A percentile compares a stretch with the other conserved stretches of the same genome.
These are phyloP conservation scores for Mesorhabditis belari DNA, from an alignment of 2,888 invertebrate species.

Conservation along the genomic window DNA sequence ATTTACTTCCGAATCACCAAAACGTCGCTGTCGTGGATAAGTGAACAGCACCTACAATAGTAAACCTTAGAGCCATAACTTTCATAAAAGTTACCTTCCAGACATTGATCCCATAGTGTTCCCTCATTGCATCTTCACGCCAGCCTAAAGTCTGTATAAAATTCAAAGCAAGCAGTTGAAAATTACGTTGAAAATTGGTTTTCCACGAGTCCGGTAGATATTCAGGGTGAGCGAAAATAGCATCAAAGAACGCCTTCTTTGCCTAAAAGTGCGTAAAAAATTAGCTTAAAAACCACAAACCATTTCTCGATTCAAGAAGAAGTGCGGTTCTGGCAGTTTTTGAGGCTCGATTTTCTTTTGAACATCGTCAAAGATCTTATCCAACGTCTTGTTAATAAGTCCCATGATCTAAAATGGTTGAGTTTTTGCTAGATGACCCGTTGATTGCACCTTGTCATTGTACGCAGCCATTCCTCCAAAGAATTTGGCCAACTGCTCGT, in stretches of 20 bases:
- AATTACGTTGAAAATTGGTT: not conserved
- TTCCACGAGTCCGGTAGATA: not conserved
- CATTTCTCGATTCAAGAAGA: not conserved
- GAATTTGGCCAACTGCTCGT: not conserved
- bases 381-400: not conserved
- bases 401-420: not conserved
- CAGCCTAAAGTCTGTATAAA: not conserved
- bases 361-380: not conserved
- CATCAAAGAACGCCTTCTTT: not conserved
- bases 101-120: not conserved
- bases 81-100: no score
- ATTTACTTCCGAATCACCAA: not conserved
- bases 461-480: not conserved
- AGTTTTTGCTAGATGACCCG: not conserved
- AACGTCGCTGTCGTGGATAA: not conserved
- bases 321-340: not conserved
- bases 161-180: not conserved
- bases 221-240: not conserved
- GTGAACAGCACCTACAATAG: not conserved
- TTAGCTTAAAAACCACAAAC: not conserved
- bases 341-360: not conserved
- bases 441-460: not conserved
- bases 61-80: no score
- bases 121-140: not conserved
- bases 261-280: not conserved